A percentile compares a stretch with the other conserved stretches of the same genome.
Evolutionary conservation across 2,888 invertebrate genomes (phyloP).

Genomic region (Bombylius major): DNA sequence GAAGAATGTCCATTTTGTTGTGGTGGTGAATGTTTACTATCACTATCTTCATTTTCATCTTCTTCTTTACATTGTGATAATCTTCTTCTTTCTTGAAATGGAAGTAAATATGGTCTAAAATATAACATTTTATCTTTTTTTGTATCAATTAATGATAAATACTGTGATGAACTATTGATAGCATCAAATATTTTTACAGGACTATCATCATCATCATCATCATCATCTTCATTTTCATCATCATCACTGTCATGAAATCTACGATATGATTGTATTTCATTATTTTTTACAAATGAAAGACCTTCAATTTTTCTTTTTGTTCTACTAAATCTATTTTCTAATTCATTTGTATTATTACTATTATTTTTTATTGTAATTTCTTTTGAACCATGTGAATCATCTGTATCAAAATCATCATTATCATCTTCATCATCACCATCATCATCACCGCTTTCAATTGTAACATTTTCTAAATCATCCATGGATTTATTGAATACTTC

Average conservation of each 20-base stretch:
- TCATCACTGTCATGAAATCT: constrained; percentile 21
- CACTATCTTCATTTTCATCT: constrained; percentile 56
- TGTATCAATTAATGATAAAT: constrained; percentile 18
- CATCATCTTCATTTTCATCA: constrained; percentile 15
- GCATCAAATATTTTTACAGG: constrained; percentile 14
- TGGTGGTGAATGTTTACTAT: constrained; percentile 2
- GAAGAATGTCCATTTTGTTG: not conserved
- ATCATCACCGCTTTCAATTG: constrained; percentile 15
- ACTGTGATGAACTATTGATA: constrained; percentile 19
- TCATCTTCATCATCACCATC: constrained; percentile 6
- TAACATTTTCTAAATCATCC: constrained; percentile 28
- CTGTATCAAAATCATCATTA: not conserved
- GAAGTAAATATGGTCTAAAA: constrained; percentile 35
- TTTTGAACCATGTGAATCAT: not conserved
- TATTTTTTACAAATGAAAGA: not conserved
- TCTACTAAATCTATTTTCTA: constrained; percentile 8
- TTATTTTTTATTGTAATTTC: not conserved
- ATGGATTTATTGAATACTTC: constrained; percentile 32
- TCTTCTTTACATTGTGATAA: constrained; percentile 74
- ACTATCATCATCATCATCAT: constrained; percentile 15
- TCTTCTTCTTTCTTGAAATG: constrained; percentile 49
- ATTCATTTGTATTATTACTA: not conserved
- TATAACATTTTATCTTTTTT: constrained; percentile 22
- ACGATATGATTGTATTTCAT: constrained; percentile 27
- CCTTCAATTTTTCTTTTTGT: not conserved